Evolutionary conservation across 2,888 invertebrate genomes (phyloP).

Genomic region (Mythimna albipuncta): DNA sequence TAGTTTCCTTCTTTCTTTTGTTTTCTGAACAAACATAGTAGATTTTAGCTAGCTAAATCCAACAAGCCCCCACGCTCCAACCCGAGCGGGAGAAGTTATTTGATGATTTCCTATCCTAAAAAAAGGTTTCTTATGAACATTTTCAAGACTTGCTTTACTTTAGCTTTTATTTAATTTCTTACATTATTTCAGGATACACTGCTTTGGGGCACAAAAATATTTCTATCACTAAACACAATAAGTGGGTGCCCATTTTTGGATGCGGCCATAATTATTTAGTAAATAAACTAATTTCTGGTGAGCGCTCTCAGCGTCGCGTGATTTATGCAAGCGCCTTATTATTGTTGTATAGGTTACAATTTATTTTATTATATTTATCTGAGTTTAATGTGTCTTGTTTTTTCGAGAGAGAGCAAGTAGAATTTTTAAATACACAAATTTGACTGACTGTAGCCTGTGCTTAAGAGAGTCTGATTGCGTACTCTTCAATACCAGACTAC

Average conservation of each 20-base stretch:
- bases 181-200: not conserved
- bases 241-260: slow-evolving; percentile 35
- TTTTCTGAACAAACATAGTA: too few relatives aligned
- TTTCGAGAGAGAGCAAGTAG: not conserved
- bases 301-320: slow-evolving; percentile 11
- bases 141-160: not conserved
- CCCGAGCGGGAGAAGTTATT: too few relatives aligned
- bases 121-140: too few relatives aligned
- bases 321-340: slow-evolving; percentile 38
- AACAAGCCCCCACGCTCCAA: too few relatives aligned
- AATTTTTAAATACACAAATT: too few relatives aligned
- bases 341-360: not conserved
- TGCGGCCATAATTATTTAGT: slow-evolving; percentile 30
- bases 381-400: not conserved
- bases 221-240: slow-evolving; percentile 21
- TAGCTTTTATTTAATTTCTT: not conserved
- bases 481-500: not conserved
- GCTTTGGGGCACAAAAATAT: not conserved
- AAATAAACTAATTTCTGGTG: slow-evolving; percentile 24
- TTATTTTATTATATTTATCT: slow-evolving; percentile 9
- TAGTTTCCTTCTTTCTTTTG: too few relatives aligned
- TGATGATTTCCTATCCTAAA: too few relatives aligned
- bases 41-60: too few relatives aligned
- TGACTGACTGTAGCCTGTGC: too few relatives aligned
- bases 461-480: not conserved